phyloP scores from a whole-genome alignment of 1,140 invertebrate genomes.

The Ostrea edulis region DNA sequence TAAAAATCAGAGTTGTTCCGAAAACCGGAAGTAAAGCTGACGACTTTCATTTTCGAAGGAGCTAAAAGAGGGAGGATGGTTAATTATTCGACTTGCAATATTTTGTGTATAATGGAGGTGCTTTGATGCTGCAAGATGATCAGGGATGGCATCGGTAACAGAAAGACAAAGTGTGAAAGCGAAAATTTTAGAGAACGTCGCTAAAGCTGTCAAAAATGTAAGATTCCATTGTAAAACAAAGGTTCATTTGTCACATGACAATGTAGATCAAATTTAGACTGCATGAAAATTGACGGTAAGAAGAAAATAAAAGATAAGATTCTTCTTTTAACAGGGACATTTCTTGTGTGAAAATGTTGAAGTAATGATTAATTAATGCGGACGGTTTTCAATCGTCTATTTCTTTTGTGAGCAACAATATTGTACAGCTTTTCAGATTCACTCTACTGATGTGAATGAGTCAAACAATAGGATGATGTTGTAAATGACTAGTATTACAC shows the following conservation, averaged over 20 bases:
- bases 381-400: too few relatives aligned
- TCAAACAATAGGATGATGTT: too few relatives aligned
- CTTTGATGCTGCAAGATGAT: neutral
- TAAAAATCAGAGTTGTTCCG: neutral
- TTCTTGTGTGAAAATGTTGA: too few relatives aligned
- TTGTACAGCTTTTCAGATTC: too few relatives aligned
- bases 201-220: slow-evolving; percentile 66
- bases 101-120: neutral
- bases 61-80: neutral
- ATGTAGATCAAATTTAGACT: neutral
- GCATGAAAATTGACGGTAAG: too few relatives aligned
- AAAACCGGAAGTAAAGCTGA: slow-evolving; percentile 19
- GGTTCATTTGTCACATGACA: neutral
- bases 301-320: too few relatives aligned
- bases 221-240: slow-evolving; percentile 19
- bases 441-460: too few relatives aligned
- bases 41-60: slow-evolving; percentile 13
- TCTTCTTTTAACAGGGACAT: too few relatives aligned
- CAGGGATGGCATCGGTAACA: slow-evolving; percentile 41
- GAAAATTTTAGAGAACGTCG: slow-evolving; percentile 66
- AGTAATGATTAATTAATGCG: too few relatives aligned
- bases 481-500: too few relatives aligned
- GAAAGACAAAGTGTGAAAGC: slow-evolving; percentile 66
- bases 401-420: too few relatives aligned
- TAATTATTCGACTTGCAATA: neutral